Base-by-base conservation (phyloP, 64 coral and sea anemone species). In the Montipora capricornis region DNA sequence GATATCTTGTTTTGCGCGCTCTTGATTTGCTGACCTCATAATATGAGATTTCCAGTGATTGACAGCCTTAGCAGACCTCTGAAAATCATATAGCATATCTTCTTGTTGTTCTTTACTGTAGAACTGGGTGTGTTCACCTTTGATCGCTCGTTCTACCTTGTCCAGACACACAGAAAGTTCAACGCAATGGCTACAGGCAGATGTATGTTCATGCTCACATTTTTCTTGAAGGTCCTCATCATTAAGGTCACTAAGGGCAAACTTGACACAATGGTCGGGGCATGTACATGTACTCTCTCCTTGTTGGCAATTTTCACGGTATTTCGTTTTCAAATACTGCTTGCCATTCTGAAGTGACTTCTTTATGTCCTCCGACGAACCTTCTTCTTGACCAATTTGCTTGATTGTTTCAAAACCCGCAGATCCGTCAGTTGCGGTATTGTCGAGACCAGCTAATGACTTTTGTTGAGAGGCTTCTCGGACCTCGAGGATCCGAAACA, bases 381-480 rank as follows among this genome's bases (percentile, higher is more conserved):
- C 20, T 22, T 75, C 47, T 26, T 91, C 89, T 22, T 73, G 0
- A 16, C 79, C 79, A 24, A 81, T 51, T 81, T 20, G 20, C 12
- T 50, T 11, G 0, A 82, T 44, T 51, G 4, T 87, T 61, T 95
- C 93, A 78, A 95, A 95, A 15, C 80, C 69, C 3, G 70, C 80
- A 3, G 87, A 84, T 5, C 88, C 87, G 6, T 95, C 87, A 16
- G 81, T 47, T 79, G 93, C 93, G 20, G 67, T 90, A 82, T 90
- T 95, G 53, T 95, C 88, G 11, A 95, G 60, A 3, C 88, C 93
- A 50, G 46, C 14, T 11, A 90, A 60, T 13, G 88, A 95, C 60
- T 62, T 90, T 66, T 74, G 53, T 66, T 95, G 93, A 9, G 93
- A 95, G 14, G 93, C 87, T 68, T 81, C 86, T 37, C 92, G 79